Base-by-base conservation (phyloP, 2,888 invertebrate species). In the Drosophila nr. perissopoda region DNA sequence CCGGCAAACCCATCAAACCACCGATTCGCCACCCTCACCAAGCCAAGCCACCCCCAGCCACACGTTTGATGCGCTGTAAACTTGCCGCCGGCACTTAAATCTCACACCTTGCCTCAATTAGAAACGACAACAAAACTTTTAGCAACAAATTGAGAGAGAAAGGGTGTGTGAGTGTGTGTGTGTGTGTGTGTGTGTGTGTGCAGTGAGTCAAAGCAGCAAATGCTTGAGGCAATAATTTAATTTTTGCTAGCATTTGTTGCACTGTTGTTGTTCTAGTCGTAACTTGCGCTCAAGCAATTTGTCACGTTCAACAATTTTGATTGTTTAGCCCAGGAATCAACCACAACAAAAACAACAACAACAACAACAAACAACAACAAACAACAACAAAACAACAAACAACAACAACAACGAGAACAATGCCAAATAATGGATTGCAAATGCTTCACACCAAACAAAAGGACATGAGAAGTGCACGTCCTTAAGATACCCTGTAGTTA, bases 281-380 rank as follows among this genome's bases (percentile, higher is more conserved):
- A 92, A 92, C 91, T 86, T 90, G 91, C 83, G 91, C 87, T 88
- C 86, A 77, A 91, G 88, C 93, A 93, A 93, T 93, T 93, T 92
- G 92, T 93, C 93, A 93, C 93, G 93, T 92, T 91, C 92, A 87
- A 88, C 81, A 88, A 91, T 83, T 89, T 90, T 84, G 76, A 78
- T 89, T 89, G 89, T 82, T 89, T 89, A 80, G 79, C 71, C 76
- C 68, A 66, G 60, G 66, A 62, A 73, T 74, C 69, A 62, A 61
- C 67, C 64, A 61, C 63, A 76, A 69, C 62, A 80, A 73, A 53
- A 74, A 54, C 53, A 69, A 42, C 49, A 56, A 51, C 48, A 42
- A 31, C 25, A 38, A 61, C 27, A 38, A 38, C 38, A 34, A 13
- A 31, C 2, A 31, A 60, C 60, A 75, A 68, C 61, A 79, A 48